Base-by-base conservation (phyloP, 2,888 invertebrate species). In the Thymelicus lineola region DNA sequence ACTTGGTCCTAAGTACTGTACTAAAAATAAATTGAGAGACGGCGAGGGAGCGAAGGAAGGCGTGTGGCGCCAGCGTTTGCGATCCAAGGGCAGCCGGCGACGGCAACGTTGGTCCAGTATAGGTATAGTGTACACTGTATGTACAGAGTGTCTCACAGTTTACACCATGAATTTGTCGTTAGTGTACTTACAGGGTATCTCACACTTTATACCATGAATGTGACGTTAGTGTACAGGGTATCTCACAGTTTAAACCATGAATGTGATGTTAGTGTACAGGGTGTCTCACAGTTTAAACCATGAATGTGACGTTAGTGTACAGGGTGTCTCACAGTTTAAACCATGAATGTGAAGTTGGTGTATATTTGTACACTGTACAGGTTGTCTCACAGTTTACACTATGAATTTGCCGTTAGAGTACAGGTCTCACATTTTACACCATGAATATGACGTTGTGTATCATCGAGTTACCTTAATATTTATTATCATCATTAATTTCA, bases 11-110 rank as follows among this genome's bases (percentile, higher is more conserved):
- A 61, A 42, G 53, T 67, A 61, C 61, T 12, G 7, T 73, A 80
- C 83, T 84, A 83, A 84, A 85, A 82, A 82, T 84, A 83, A 78
- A 77, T 75, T 70, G 71, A 73, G 77, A 71, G 68, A 64, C 64
- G 70, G 55, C 53, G 60, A 62, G 75, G 71, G 70, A 60, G 73
- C 63, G 73, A 53, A 12, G 20, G 28, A 55, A 35, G 68, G 58
- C 66, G 74, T 53, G 68, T 85, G 89, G 89, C 89, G 89, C 89
- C 87, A 86, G 74, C 57, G 63, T 50, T 63, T 6, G 35, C 55
- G 55, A 20, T 61, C 63, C 69, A 63, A 69, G 63, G 68, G 46
- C 68, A 68, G 68, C 55, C 53, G 38, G 62, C 55, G 28, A 57
- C 42, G 45, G 48, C 14, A 35, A 55, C 35, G 53, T 20, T 50